Evolutionary conservation across 2,113 vertebrate genomes (phyloP).

Genomic region (Calyptomena viridis): DNA sequence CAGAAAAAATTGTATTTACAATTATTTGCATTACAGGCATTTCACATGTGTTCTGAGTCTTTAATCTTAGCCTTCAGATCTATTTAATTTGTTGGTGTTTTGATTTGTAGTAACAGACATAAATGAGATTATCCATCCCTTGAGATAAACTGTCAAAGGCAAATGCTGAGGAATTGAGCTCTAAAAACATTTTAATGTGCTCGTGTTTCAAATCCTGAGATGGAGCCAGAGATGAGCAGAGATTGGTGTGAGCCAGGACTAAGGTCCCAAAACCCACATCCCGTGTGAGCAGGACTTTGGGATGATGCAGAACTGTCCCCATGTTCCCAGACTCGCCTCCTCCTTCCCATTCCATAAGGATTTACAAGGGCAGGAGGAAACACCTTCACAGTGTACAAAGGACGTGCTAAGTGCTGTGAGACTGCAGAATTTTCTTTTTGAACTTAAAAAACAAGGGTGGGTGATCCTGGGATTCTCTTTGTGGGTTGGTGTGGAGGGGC

Average conservation of each 20-base stretch:
- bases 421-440: too few relatives aligned
- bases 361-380: neutral
- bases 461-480: neutral
- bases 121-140: conserved; percentile 20
- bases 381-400: fast-evolving
- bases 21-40: neutral
- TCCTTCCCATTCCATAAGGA: fast-evolving
- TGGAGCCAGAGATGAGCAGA: neutral
- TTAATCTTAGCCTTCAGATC: conserved; percentile 12
- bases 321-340: fast-evolving
- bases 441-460: fast-evolving
- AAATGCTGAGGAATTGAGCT: neutral
- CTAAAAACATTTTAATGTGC: neutral
- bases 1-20: neutral
- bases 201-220: neutral
- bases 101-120: neutral
- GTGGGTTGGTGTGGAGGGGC: fast-evolving
- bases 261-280: fast-evolving
- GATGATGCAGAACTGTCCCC: neutral
- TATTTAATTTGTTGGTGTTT: conserved; percentile 5
- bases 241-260: fast-evolving
- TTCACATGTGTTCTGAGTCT: neutral
- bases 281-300: fast-evolving
- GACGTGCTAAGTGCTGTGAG: fast-evolving
- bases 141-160: neutral